Percentiles rank a stretch among this genome's conserved stretches.
Evolutionary conservation across 2,888 invertebrate species (phyloP).

Genomic region (Lochmaea capreae): DNA sequence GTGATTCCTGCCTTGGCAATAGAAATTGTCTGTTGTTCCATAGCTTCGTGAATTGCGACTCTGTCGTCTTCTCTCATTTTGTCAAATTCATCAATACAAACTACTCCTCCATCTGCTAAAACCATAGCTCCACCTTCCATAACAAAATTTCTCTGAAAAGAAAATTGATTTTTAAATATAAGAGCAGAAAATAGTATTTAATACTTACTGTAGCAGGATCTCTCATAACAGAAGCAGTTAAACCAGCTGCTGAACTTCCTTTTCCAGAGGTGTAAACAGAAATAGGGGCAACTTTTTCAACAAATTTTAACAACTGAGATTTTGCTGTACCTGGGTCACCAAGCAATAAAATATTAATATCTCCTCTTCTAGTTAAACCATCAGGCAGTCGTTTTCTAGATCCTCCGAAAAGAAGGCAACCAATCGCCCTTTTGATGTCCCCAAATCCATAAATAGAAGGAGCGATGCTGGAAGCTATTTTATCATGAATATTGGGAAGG

Average conservation of each 20-base stretch:
- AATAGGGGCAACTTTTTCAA: constrained; percentile 93
- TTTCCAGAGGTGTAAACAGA: constrained; percentile 99
- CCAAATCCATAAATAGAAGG: constrained; percentile 95
- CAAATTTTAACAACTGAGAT: constrained; percentile 97
- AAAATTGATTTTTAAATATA: constrained; percentile 4
- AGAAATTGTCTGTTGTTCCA: constrained; percentile 99
- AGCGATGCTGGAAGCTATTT: constrained; percentile 90
- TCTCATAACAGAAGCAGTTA: constrained; percentile 96
- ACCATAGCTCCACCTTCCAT: constrained; percentile 99
- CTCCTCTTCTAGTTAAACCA: constrained; percentile 94
- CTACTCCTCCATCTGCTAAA: constrained; percentile 97
- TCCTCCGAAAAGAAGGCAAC: constrained; percentile 95
- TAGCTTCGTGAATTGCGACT: constrained; percentile 99
- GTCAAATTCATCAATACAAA: constrained; percentile 99
- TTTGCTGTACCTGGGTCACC: constrained; percentile 99
- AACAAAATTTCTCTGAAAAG: constrained; percentile 86
- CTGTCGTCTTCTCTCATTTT: constrained; percentile 99
- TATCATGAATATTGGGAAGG: constrained; percentile 88
- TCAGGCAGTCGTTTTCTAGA: constrained; percentile 87
- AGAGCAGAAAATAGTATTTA: background rate
- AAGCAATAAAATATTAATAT: constrained; percentile 93
- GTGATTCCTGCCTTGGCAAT: constrained; percentile 99
- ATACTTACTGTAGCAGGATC: constrained; percentile 88
- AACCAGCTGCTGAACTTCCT: constrained; percentile 98
- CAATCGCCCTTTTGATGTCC: constrained; percentile 98